phyloP scores from a whole-genome alignment of 2,888 invertebrate genomes.

The Chymomyza fuscimana region DNA sequence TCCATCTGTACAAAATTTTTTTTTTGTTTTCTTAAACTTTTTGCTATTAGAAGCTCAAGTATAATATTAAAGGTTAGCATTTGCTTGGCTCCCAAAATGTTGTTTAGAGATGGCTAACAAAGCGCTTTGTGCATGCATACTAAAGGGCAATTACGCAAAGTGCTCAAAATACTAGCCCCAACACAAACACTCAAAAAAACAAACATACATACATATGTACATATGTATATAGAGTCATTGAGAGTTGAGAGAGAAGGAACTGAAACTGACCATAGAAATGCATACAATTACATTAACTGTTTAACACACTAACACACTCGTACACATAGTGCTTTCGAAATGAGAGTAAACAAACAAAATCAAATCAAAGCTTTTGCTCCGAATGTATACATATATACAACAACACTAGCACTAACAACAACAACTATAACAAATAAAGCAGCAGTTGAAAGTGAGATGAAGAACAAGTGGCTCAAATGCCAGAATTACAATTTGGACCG shows the following conservation, averaged over 20 bases:
- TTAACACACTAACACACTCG: constrained; percentile 34
- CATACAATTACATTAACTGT: constrained; percentile 65
- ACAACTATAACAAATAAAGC: constrained; percentile 17
- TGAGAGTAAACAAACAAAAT: constrained; percentile 32
- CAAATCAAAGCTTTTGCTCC: constrained; percentile 44
- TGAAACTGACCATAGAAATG: constrained; percentile 30
- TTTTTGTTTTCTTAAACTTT: not conserved
- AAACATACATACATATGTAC: not conserved
- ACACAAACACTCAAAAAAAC: constrained; percentile 29
- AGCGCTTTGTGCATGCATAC: not conserved
- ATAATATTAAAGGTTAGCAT: not conserved
- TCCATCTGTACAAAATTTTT: not conserved
- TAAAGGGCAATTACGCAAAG: constrained; percentile 62
- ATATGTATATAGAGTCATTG: not conserved
- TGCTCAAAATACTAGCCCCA: constrained; percentile 49
- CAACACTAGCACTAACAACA: constrained; percentile 23
- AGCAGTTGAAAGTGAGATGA: not conserved
- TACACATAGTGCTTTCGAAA: not conserved
- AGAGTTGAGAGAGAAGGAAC: not conserved
- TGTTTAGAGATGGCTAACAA: not conserved
- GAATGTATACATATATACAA: constrained; percentile 37
- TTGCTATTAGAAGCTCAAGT: not conserved
- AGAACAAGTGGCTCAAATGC: not conserved
- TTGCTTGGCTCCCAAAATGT: not conserved
- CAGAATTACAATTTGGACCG: not conserved